Percentiles rank a stretch among this genome's conserved stretches.
These are phyloP conservation scores for Intellagama lesueurii DNA, from an alignment of 2,797 vertebrate species.

Conservation along the genomic window DNA sequence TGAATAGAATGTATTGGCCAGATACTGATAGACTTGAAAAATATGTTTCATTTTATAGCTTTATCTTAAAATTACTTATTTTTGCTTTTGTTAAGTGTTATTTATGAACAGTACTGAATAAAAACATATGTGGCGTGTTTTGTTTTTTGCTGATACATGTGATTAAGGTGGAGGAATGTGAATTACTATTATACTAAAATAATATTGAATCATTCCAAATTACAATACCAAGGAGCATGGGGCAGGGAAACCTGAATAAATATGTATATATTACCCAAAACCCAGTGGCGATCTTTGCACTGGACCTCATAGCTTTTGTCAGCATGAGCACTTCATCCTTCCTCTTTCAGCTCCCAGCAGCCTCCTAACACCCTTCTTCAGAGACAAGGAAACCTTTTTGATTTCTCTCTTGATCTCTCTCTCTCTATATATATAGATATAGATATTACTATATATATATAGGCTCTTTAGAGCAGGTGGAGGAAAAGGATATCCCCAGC, in stretches of 20 bases:
- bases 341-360: no score
- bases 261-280: not conserved
- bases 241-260: not conserved
- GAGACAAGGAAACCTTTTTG: no score
- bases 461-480: no score
- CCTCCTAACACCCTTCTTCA: no score
- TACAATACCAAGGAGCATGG: not conserved
- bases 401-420: no score
- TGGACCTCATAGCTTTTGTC: no score
- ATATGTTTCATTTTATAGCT: not conserved
- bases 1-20: not conserved
- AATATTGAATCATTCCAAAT: not conserved
- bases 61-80: constrained; percentile 33
- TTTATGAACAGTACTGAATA: constrained; percentile 34
- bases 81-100: constrained; percentile 27
- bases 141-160: not conserved
- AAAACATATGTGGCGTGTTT: not conserved
- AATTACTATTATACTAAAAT: constrained; percentile 5
- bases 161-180: not conserved
- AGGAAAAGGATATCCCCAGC: no score
- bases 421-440: no score
- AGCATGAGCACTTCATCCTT: no score
- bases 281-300: no score
- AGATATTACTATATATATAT: no score
- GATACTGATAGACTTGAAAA: not conserved